phyloP scores from a whole-genome alignment of 2,888 invertebrate species.

The Lathronympha strigana region DNA sequence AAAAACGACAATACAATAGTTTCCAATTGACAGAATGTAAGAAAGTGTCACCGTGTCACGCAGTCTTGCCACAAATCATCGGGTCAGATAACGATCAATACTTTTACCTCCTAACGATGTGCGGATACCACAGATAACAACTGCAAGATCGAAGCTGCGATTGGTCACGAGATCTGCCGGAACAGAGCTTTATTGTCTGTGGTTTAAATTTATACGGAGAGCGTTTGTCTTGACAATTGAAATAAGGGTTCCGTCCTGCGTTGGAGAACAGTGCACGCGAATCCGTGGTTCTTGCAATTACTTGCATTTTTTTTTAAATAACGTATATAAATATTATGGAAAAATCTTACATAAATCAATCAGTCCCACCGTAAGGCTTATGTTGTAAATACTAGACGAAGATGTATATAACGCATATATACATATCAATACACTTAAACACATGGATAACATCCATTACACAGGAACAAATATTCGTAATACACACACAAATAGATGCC shows the following conservation, averaged over 20 bases:
- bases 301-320: background rate
- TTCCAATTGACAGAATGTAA: constrained; percentile 26
- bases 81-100: constrained; percentile 48
- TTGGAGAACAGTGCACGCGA: background rate
- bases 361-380: no score
- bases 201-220: constrained; percentile 33
- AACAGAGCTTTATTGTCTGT: constrained; percentile 37
- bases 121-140: constrained; percentile 44
- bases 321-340: no score
- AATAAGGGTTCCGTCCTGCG: background rate
- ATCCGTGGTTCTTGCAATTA: background rate
- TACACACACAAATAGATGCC: no score
- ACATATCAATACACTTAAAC: no score
- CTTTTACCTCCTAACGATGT: constrained; percentile 49
- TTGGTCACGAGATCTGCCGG: constrained; percentile 43
- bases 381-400: no score
- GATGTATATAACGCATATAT: no score
- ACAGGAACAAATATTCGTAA: no score
- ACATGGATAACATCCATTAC: no score
- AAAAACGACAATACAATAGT: constrained; percentile 28
- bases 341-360: no score
- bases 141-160: constrained; percentile 36
- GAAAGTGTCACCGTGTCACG: constrained; percentile 45
- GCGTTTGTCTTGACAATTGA: constrained; percentile 29
- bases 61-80: constrained; percentile 47